Base-by-base conservation (phyloP, 1,140 invertebrate genomes). In the Rhopalosiphum maidis region DNA sequence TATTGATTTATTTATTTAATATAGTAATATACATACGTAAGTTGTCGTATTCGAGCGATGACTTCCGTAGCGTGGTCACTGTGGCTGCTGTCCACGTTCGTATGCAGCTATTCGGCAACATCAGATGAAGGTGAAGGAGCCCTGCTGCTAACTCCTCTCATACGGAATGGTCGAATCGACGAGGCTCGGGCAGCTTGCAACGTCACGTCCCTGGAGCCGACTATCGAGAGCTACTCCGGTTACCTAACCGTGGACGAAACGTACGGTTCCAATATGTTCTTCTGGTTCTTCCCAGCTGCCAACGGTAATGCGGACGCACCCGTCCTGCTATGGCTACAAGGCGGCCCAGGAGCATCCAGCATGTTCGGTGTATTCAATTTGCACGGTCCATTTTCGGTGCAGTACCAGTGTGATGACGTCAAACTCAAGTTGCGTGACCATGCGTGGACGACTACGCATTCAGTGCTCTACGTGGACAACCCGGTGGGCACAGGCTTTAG, bases 391-490 rank as follows among this genome's bases (percentile, higher is more conserved):
- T 93, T 94, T 95, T 96, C 96, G 4, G 97, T 97, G 37, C 37
- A 2, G 95, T 96, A 97, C 25, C 85, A 93, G 25, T 23, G 15
- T 46, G 41, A 46, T 25, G 43, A 35, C 25, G 51, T 18, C 46
- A 43, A 25, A 21, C 90, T 92, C 25, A 60, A 92, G 68, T 48
- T 88, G 51, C 93, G 94, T 22, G 30, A 94, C 35, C 96, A 96
- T 87, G 97, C 97, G 22, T 98, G 98, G 98, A 97, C 96, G 93
- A 95, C 96, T 30, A 96, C 96, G 7, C 97, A 97, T 94, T 97
- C 97, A 94, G 94, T 98, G 51, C 95, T 98, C 30, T 98, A 98
- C 94, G 97, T 99, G 91, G 98, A 99, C 94, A 98, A 98, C 95
- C 98, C 98, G 21, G 98, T 98, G 83, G 97, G 97, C 6, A 97